Base-by-base conservation (phyloP, 1,140 invertebrate genomes). In the Steinernema khuongi region DNA sequence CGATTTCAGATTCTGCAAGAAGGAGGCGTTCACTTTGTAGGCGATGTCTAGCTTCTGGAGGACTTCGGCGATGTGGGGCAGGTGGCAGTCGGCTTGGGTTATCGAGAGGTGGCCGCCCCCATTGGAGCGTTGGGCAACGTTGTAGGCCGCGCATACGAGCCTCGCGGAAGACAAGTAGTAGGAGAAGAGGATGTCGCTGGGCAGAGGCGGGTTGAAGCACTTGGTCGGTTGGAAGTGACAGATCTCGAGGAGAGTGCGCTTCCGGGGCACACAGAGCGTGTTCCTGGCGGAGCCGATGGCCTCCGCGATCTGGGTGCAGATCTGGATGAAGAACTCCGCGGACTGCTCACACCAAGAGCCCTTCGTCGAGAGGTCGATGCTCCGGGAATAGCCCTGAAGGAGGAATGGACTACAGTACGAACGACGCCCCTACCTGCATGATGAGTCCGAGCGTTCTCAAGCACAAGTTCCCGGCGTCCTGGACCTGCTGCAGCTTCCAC, bases 141-240 rank as follows among this genome's bases (percentile, higher is more conserved):
- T 60, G 50, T 60, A 60, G 26, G 50, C 50, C 14, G 50, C 71
- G 60, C 80, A 74, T 32, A 81, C 74, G 31, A 81, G 41, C 70
- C 79, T 81, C 50, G 79, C 70, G 33, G 80, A 74, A 33, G 79
- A 74, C 30, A 81, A 36, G 70, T 83, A 80, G 70, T 75, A 77
- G 18, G 77, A 76, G 30, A 83, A 70, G 19, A 81, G 76, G 32
- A 77, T 74, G 74, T 82, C 78, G 30, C 85, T 86, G 72, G 85
- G 78, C 30, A 85, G 83, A 19, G 88, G 86, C 67, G 82, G 85
- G 26, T 79, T 85, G 71, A 85, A 86, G 4, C 83, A 83, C 1
- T 85, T 87, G 32, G 84, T 86, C 70, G 75, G 80, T n/a, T 73
- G 85, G 28, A 85, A 87, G 31, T 87, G 84, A 71, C 83, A 85